Evolutionary conservation across 1,140 invertebrate species (phyloP).

Genomic region (Dendroctonus ponderosae): DNA sequence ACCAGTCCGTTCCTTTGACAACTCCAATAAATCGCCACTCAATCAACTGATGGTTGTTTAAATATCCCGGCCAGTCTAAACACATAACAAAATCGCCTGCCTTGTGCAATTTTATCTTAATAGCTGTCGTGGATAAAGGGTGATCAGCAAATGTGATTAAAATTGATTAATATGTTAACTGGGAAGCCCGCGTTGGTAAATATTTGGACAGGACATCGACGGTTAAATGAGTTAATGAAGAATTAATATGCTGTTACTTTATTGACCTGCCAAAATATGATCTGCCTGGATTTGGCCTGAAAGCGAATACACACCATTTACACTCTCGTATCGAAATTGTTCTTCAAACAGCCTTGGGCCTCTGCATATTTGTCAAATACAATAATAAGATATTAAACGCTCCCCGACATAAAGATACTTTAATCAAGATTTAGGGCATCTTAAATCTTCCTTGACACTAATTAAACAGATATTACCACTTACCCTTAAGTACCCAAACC

Average conservation of each 20-base stretch:
- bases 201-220: constrained; percentile 23
- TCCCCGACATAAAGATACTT: constrained; percentile 13
- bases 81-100: no score
- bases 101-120: no score
- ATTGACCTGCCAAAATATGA: constrained; percentile 8
- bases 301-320: neutral
- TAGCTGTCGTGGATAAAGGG: constrained; percentile 2
- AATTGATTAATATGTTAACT: constrained; percentile 26
- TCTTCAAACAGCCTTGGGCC: no score
- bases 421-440: constrained; percentile 25
- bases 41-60: no score
- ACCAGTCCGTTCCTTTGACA: no score
- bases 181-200: constrained; percentile 16
- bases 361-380: constrained; percentile 5
- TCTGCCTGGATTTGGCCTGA: neutral
- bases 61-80: no score
- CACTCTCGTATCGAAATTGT: no score
- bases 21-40: no score
- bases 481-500: constrained; percentile 24
- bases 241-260: constrained; percentile 23
- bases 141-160: constrained; percentile 16
- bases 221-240: constrained; percentile 24
- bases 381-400: constrained; percentile 20
- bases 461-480: constrained; percentile 31
- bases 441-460: constrained; percentile 22